phyloP scores from a whole-genome alignment of 2,888 invertebrate genomes.

The Atrina japonica region DNA sequence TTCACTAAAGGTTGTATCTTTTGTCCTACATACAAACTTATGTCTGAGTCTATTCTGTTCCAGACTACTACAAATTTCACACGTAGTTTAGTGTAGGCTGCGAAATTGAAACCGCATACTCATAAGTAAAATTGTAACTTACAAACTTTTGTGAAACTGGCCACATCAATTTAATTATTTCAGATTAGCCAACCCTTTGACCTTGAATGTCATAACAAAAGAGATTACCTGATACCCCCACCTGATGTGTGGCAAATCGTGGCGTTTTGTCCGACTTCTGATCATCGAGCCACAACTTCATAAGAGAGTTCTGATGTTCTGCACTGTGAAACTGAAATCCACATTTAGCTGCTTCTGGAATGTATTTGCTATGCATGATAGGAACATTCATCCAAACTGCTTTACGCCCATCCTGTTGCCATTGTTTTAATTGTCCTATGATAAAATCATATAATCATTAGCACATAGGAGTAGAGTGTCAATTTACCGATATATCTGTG shows the following conservation, averaged over 20 bases:
- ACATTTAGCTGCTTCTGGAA: constrained; percentile 63
- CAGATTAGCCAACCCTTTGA: background rate
- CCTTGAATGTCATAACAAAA: background rate
- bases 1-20: too few relatives aligned
- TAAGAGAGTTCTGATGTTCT: constrained; percentile 65
- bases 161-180: too few relatives aligned
- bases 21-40: too few relatives aligned
- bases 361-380: constrained; percentile 61
- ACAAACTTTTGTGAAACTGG: too few relatives aligned
- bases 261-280: constrained; percentile 62
- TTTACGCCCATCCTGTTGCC: constrained; percentile 57
- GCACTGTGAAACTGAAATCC: constrained; percentile 78
- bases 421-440: constrained; percentile 65
- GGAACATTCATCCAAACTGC: constrained; percentile 75
- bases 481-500: background rate
- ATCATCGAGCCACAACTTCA: constrained; percentile 71
- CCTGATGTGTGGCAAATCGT: constrained; percentile 76
- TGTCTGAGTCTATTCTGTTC: too few relatives aligned
- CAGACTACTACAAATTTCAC: too few relatives aligned
- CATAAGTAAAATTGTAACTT: too few relatives aligned
- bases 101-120: too few relatives aligned
- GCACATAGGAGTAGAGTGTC: background rate
- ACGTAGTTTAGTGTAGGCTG: too few relatives aligned
- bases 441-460: constrained; percentile 11
- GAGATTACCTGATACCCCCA: constrained; percentile 77